Percentiles rank a stretch among this genome's conserved stretches.
Evolutionary conservation across 2,113 vertebrate species (phyloP).

Genomic region (Castor canadensis): DNA sequence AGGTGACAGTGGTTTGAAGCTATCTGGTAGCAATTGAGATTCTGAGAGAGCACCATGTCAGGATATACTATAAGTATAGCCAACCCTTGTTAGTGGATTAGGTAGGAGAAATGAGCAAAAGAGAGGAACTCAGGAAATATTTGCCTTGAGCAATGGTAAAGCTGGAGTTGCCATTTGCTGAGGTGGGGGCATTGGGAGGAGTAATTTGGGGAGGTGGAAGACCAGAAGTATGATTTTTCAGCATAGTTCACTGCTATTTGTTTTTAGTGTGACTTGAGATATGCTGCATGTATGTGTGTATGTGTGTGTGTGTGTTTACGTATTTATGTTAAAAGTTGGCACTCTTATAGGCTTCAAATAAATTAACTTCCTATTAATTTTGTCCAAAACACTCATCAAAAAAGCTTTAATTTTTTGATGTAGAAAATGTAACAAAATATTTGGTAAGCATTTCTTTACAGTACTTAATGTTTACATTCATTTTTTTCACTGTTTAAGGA

Average conservation of each 20-base stretch:
- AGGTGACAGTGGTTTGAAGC: not conserved
- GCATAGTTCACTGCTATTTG: not conserved
- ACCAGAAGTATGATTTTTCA: not conserved
- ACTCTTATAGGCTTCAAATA: not conserved
- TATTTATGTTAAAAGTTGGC: not conserved
- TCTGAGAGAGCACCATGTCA: not conserved
- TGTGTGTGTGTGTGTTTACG: no score
- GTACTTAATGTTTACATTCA: slow-evolving; percentile 16
- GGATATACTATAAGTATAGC: not conserved
- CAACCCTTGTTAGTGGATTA: not conserved
- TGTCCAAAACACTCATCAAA: not conserved
- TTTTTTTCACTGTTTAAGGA: no score
- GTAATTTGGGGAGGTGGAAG: not conserved
- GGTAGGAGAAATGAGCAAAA: not conserved
- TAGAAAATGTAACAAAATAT: not conserved
- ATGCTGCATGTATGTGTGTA: not conserved
- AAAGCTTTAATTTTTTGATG: not conserved
- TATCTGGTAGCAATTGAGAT: not conserved
- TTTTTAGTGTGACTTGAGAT: not conserved
- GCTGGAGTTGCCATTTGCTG: not conserved
- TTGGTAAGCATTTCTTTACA: slow-evolving; percentile 37
- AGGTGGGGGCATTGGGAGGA: not conserved
- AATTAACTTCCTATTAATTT: not conserved
- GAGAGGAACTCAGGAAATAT: not conserved
- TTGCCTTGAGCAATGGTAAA: not conserved